phyloP scores from a whole-genome alignment of 2,888 invertebrate species.

The Tridacna gigas region DNA sequence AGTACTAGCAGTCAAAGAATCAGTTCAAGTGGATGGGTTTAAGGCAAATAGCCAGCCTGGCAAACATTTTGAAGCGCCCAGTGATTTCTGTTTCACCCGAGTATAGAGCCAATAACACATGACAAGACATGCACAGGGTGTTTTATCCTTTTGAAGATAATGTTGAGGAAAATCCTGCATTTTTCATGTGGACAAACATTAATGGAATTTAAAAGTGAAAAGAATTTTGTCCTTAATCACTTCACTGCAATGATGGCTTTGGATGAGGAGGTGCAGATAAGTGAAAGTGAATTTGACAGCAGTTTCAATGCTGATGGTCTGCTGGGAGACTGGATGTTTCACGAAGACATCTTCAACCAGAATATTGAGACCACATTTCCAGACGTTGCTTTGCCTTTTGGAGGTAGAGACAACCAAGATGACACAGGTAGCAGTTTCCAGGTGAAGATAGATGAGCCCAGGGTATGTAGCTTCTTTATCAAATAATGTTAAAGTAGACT shows the following conservation, averaged over 20 bases:
- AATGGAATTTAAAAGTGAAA: neutral
- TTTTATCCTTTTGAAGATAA: slow-evolving; percentile 14
- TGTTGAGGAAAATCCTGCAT: neutral
- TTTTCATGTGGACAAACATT: slow-evolving; percentile 19
- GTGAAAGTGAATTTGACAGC: neutral
- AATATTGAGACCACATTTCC: neutral
- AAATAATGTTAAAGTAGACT: neutral
- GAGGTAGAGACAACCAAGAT: neutral
- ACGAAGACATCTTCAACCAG: neutral
- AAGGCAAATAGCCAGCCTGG: slow-evolving; percentile 28
- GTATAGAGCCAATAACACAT: neutral
- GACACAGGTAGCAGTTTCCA: neutral
- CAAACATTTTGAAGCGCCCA: slow-evolving; percentile 18
- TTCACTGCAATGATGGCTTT: slow-evolving; percentile 10
- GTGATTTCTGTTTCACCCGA: slow-evolving; percentile 23
- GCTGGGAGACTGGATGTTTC: slow-evolving; percentile 6
- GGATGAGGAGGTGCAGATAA: neutral
- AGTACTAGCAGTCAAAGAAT: slow-evolving; percentile 9
- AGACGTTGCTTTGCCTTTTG: neutral
- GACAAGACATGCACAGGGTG: slow-evolving; percentile 24
- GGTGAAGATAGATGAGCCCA: neutral
- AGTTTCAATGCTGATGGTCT: neutral
- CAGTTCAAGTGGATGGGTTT: slow-evolving; percentile 22
- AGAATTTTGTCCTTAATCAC: slow-evolving; percentile 7
- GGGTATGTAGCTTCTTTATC: neutral